Conservation (phyloP, 2,888 invertebrate species). For the Drosophila limbata region DNA sequence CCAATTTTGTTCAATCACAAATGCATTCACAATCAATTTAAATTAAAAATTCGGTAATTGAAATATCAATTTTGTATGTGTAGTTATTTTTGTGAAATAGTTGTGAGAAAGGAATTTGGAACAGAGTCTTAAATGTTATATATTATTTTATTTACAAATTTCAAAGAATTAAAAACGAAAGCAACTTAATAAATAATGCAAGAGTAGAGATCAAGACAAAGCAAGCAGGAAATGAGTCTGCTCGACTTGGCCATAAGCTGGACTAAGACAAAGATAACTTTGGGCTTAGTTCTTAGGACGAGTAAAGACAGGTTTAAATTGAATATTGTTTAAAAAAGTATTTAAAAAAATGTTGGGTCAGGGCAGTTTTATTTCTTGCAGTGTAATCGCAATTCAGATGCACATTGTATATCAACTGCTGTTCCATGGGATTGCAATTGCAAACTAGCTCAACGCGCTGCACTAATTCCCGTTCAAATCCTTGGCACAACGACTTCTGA, state of each 20-base stretch:
- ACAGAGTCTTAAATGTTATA: background rate
- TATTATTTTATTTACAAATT: conserved; percentile 4
- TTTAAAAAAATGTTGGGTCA: background rate
- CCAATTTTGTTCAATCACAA: conserved; percentile 16
- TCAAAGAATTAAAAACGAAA: conserved; percentile 1
- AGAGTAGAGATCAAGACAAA: background rate
- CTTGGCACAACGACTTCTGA: conserved; percentile 50
- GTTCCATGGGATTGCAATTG: conserved; percentile 37
- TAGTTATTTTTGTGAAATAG: conserved; percentile 4
- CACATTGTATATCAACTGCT: conserved; percentile 14
- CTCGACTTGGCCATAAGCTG: background rate
- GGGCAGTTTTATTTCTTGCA: background rate
- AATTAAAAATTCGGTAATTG: conserved; percentile 9
- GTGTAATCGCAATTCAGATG: conserved; percentile 11
- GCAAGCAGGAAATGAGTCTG: background rate
- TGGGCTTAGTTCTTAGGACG: background rate
- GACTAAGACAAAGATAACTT: background rate
- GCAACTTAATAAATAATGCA: conserved; percentile 16
- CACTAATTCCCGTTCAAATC: conserved; percentile 51
- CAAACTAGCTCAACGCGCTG: conserved; percentile 39
- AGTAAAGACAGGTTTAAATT: background rate
- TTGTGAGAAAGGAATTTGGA: background rate
- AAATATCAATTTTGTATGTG: conserved; percentile 11
- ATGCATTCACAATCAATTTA: conserved; percentile 22
- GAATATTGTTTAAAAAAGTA: too few species aligned